A percentile compares a stretch with the other conserved stretches of the same genome.
Conservation (phyloP, 2,113 vertebrate genomes). For the Rutilus rutilus region DNA sequence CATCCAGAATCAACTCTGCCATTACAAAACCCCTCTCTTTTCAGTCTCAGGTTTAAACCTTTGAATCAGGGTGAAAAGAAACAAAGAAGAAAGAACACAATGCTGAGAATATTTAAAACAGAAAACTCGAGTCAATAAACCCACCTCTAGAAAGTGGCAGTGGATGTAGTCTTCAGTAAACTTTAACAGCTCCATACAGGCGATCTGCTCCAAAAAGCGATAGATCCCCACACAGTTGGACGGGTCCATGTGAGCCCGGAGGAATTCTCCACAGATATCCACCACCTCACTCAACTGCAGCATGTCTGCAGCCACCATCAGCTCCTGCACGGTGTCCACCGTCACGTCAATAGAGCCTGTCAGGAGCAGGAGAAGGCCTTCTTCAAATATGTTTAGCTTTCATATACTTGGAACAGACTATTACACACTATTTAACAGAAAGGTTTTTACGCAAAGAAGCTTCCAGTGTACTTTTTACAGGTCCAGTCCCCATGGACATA, state of each 20-base stretch:
- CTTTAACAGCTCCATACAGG: conserved; percentile 87
- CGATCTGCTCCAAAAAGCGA: conserved; percentile 95
- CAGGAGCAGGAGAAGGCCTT: background rate
- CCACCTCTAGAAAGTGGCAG: conserved; percentile 91
- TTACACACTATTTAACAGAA: background rate
- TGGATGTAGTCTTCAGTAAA: conserved; percentile 95
- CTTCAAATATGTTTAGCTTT: background rate
- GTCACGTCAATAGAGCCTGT: conserved; percentile 84
- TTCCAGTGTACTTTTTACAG: background rate
- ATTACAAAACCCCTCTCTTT: no score
- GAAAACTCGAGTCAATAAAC: background rate
- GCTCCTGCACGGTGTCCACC: conserved; percentile 91
- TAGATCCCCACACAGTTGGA: conserved; percentile 93
- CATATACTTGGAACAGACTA: background rate
- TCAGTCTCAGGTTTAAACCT: background rate
- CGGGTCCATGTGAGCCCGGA: conserved; percentile 91
- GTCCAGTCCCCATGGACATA: background rate
- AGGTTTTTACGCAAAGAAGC: background rate
- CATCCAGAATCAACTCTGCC: no score
- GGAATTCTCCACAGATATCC: conserved; percentile 90
- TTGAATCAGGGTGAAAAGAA: background rate
- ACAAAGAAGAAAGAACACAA: background rate
- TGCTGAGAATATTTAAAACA: background rate
- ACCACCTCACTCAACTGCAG: conserved; percentile 93
- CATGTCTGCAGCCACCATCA: conserved; percentile 97